Evolutionary conservation across 2,888 invertebrate genomes (phyloP).

Genomic region (Anodontia alba): DNA sequence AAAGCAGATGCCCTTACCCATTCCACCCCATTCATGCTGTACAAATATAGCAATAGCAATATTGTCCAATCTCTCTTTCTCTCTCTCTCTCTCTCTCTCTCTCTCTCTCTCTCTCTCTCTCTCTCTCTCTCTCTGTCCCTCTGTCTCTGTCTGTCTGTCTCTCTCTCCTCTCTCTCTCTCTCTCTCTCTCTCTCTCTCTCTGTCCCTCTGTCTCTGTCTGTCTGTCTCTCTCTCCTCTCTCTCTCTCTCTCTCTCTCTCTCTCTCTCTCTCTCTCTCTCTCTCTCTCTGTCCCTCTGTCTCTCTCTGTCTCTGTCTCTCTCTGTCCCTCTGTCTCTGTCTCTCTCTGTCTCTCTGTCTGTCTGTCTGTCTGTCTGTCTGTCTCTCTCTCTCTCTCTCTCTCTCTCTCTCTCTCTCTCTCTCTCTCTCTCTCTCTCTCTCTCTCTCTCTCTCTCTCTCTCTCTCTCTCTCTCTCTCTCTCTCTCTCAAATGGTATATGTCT

Average conservation of each 20-base stretch:
- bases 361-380: slow-evolving; percentile 17
- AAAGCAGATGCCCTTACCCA: too few relatives aligned
- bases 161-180: slow-evolving; percentile 3
- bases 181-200: slow-evolving; percentile 19
- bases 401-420: neutral
- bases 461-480: too few relatives aligned
- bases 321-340: slow-evolving; percentile 13
- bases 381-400: slow-evolving; percentile 14
- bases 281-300: too few relatives aligned
- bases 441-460: slow-evolving; percentile 19
- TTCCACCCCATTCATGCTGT: neutral
- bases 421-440: slow-evolving; percentile 16
- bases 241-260: slow-evolving; percentile 23
- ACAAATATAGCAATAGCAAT: too few relatives aligned
- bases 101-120: slow-evolving; percentile 1
- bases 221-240: too few relatives aligned
- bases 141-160: neutral
- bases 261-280: neutral
- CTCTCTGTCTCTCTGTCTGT: slow-evolving; percentile 5
- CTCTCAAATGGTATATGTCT: too few relatives aligned
- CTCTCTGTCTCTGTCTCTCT: too few relatives aligned
- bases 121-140: too few relatives aligned
- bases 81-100: too few relatives aligned
- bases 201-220: too few relatives aligned
- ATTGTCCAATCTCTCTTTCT: too few relatives aligned